phyloP scores from a whole-genome alignment of 23 tunicate genomes.

The Trididemnum clinides region DNA sequence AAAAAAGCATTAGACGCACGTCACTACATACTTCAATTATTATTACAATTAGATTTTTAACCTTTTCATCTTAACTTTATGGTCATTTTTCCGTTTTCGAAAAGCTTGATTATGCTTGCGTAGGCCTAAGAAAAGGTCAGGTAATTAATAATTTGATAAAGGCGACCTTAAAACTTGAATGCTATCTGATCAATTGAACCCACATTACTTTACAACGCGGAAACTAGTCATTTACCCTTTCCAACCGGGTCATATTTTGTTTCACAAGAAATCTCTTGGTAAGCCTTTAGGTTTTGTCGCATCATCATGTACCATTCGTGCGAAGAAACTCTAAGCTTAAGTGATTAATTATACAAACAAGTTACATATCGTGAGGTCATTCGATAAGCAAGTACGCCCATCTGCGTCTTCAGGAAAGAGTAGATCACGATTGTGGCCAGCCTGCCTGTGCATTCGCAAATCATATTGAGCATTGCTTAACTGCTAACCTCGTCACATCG shows the following conservation, averaged over 20 bases:
- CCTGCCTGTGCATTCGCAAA: too few species aligned
- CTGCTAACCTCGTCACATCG: background rate
- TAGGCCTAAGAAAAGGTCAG: too few species aligned
- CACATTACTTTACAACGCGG: background rate
- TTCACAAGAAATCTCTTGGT: background rate
- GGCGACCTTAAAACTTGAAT: background rate
- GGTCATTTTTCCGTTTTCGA: too few species aligned
- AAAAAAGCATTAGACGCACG: too few species aligned
- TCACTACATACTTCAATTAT: too few species aligned
- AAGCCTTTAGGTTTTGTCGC: background rate
- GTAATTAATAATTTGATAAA: too few species aligned
- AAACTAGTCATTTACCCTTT: background rate
- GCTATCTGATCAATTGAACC: background rate
- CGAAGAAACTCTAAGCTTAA: background rate
- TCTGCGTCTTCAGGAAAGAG: slow-evolving; percentile 7
- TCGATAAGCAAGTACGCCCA: slow-evolving; percentile 19
- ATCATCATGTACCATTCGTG: slow-evolving; percentile 10
- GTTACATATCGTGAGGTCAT: background rate
- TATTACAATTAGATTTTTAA: too few species aligned
- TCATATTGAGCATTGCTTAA: background rate
- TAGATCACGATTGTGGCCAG: background rate
- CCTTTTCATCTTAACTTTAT: too few species aligned
- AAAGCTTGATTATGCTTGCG: too few species aligned
- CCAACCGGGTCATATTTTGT: slow-evolving; percentile 9
- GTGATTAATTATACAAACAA: slow-evolving; percentile 6